Conservation (phyloP, 2,113 vertebrate genomes). For the Mirounga angustirostris region DNA sequence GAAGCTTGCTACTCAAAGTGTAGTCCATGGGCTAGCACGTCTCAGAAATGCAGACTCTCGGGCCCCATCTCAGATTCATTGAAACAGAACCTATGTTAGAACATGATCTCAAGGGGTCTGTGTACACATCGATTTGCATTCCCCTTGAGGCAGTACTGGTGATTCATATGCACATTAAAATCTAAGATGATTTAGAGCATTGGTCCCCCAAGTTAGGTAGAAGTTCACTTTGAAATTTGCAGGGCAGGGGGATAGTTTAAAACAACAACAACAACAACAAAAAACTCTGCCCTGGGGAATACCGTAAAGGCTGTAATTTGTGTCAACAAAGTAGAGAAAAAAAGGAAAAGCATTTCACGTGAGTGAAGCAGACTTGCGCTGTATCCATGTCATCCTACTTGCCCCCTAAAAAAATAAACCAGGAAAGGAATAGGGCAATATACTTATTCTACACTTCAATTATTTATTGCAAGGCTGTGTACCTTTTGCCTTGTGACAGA, state of each 20-base stretch:
- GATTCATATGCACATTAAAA: conserved; percentile 52
- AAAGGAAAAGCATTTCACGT: conserved; percentile 63
- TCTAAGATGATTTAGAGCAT: conserved; percentile 35
- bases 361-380: neutral
- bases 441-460: neutral
- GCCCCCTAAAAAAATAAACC: neutral
- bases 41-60: conserved; percentile 8
- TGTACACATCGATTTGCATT: neutral
- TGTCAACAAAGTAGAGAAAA: neutral
- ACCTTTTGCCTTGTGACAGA: conserved; percentile 1
- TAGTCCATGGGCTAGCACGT: neutral
- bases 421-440: neutral
- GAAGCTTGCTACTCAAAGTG: neutral
- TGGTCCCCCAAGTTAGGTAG: conserved; percentile 10
- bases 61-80: neutral
- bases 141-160: neutral
- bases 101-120: neutral
- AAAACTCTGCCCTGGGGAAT: conserved; percentile 71
- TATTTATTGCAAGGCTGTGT: neutral
- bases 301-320: conserved; percentile 52
- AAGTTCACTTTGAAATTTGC: conserved; percentile 74
- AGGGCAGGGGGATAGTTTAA: conserved; percentile 55
- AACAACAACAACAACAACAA: neutral
- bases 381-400: neutral
- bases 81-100: neutral